Conservation (phyloP, 1,140 invertebrate species). For the Drosophila nigrodunni region DNA sequence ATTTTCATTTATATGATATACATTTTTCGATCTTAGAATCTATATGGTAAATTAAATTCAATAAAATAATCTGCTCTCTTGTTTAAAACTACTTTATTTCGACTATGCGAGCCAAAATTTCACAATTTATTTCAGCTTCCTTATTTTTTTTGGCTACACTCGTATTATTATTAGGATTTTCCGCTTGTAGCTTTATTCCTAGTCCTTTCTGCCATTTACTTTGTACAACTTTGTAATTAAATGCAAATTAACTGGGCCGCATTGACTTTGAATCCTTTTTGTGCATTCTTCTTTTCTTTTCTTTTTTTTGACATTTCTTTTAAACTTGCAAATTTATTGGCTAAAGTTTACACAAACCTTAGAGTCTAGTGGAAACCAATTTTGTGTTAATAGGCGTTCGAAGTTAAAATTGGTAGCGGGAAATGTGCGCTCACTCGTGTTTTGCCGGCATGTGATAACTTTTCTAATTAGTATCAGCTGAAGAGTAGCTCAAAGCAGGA, state of each 20-base stretch:
- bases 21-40: no score
- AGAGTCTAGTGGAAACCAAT: conserved; percentile 67
- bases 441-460: conserved; percentile 56
- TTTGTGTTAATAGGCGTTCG: conserved; percentile 56
- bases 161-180: background rate
- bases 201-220: conserved; percentile 26
- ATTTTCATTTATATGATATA: no score
- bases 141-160: no score
- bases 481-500: conserved; percentile 1
- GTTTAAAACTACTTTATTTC: no score
- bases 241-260: conserved; percentile 76
- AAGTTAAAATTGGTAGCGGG: conserved; percentile 7
- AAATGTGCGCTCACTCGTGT: conserved; percentile 18
- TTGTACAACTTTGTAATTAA: conserved; percentile 71
- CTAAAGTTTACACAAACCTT: conserved; percentile 61
- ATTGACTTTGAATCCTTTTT: conserved; percentile 57
- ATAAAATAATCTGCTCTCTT: no score
- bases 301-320: conserved; percentile 53
- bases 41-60: no score
- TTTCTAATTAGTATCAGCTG: conserved; percentile 72
- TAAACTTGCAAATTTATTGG: conserved; percentile 63
- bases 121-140: no score
- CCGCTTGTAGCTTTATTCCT: background rate
- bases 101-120: no score
- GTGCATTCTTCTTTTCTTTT: conserved; percentile 4